phyloP scores from a whole-genome alignment of 1,140 invertebrate genomes.

The Lerema accius region DNA sequence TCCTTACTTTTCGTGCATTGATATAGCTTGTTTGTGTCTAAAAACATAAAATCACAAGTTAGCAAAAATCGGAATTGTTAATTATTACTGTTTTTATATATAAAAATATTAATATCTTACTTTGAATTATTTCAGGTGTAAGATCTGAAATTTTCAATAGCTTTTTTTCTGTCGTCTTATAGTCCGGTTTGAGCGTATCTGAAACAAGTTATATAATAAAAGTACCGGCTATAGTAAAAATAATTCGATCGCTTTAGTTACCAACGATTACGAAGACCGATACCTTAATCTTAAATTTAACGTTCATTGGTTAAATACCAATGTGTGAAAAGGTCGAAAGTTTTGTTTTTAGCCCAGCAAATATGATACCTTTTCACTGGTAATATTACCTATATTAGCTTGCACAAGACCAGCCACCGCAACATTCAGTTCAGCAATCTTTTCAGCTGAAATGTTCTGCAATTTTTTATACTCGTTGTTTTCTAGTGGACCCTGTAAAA shows the following conservation, averaged over 20 bases:
- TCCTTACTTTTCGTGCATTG: not conserved
- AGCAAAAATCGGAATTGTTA: too few species aligned
- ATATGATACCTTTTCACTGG: too few species aligned
- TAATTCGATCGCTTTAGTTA: too few species aligned
- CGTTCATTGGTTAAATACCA: too few species aligned
- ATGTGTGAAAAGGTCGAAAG: too few species aligned
- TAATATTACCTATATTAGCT: not conserved
- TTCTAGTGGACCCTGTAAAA: conserved; percentile 6
- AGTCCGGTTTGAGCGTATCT: not conserved
- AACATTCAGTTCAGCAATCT: conserved; percentile 5
- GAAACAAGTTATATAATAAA: not conserved
- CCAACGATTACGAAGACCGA: too few species aligned
- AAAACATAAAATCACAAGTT: not conserved
- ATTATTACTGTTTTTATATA: too few species aligned
- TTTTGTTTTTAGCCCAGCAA: too few species aligned
- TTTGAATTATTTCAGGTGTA: not conserved
- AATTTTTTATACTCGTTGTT: conserved; percentile 1
- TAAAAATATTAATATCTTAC: not conserved
- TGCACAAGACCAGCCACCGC: conserved; percentile 2
- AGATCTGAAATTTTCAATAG: not conserved
- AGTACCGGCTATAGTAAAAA: too few species aligned
- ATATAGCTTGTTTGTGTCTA: not conserved
- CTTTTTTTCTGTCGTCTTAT: not conserved
- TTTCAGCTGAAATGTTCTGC: not conserved
- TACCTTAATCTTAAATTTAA: too few species aligned